phyloP scores from a whole-genome alignment of 2,113 vertebrate species.

The Merops nubicus region DNA sequence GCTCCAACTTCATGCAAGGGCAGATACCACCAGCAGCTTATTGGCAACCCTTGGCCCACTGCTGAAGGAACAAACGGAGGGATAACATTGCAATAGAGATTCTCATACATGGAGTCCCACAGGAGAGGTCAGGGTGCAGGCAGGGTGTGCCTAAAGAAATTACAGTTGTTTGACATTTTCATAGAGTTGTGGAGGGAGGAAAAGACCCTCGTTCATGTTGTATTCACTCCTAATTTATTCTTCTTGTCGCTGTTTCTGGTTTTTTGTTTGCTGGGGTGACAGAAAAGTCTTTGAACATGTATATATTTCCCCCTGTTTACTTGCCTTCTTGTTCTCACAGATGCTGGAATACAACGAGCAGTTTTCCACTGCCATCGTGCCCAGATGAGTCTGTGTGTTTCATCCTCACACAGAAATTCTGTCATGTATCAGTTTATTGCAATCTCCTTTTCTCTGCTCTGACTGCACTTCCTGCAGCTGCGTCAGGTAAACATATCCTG shows the following conservation, averaged over 20 bases:
- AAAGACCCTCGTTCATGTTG: background rate
- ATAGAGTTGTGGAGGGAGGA: background rate
- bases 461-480: background rate
- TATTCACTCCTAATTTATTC: background rate
- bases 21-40: background rate
- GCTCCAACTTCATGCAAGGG: fast-evolving
- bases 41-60: background rate
- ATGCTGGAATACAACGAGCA: background rate
- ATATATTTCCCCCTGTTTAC: background rate
- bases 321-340: background rate
- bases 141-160: background rate
- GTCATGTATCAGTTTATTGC: background rate
- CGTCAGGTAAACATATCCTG: background rate
- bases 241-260: background rate
- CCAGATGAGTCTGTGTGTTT: background rate
- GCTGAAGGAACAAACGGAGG: background rate
- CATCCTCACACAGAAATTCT: background rate
- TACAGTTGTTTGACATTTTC: background rate
- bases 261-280: background rate
- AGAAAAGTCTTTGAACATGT: background rate
- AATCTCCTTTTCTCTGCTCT: background rate
- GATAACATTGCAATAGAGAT: background rate
- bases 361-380: background rate
- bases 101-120: background rate
- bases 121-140: background rate